phyloP scores from a whole-genome alignment of 2,888 invertebrate species.

The Sinelater perroti region DNA sequence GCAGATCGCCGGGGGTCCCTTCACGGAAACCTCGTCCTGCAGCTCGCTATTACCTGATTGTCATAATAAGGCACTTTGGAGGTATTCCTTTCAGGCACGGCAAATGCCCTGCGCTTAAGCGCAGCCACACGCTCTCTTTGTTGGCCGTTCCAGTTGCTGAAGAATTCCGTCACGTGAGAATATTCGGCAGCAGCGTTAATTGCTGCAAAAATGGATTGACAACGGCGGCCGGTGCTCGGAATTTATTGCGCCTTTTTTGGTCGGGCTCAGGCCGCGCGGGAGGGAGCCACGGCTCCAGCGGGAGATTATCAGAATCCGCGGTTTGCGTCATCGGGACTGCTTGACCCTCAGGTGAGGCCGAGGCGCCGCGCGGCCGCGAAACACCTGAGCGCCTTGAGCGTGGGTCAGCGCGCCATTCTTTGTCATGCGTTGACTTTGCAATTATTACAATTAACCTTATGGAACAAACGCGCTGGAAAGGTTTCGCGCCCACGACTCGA shows the following conservation, averaged over 20 bases:
- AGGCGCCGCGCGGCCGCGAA: constrained; percentile 35
- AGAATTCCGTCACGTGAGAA: constrained; percentile 35
- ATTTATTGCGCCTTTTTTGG: constrained; percentile 11
- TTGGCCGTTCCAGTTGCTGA: constrained; percentile 10
- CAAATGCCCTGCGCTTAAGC: constrained; percentile 35
- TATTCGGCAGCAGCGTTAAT: constrained; percentile 19
- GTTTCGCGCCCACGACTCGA: too few species aligned
- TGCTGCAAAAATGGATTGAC: constrained; percentile 14
- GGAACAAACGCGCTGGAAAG: constrained; percentile 21
- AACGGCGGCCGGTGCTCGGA: constrained; percentile 8
- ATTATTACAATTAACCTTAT: constrained; percentile 32
- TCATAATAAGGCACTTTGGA: constrained; percentile 33
- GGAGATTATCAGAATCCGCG: constrained; percentile 9
- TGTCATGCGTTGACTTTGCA: constrained; percentile 23
- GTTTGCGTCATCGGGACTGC: constrained; percentile 24
- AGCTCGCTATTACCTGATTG: constrained; percentile 28
- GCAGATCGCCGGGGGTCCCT: not conserved
- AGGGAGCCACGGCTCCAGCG: not conserved
- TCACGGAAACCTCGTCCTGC: constrained; percentile 22
- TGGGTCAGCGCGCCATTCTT: constrained; percentile 21
- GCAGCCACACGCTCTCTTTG: constrained; percentile 27
- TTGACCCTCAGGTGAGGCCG: constrained; percentile 34
- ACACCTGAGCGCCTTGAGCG: constrained; percentile 35
- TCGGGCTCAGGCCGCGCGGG: too few species aligned
- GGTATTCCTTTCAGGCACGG: constrained; percentile 31